Base-by-base conservation (phyloP, 2,888 invertebrate genomes). In the Lymantria dispar region DNA sequence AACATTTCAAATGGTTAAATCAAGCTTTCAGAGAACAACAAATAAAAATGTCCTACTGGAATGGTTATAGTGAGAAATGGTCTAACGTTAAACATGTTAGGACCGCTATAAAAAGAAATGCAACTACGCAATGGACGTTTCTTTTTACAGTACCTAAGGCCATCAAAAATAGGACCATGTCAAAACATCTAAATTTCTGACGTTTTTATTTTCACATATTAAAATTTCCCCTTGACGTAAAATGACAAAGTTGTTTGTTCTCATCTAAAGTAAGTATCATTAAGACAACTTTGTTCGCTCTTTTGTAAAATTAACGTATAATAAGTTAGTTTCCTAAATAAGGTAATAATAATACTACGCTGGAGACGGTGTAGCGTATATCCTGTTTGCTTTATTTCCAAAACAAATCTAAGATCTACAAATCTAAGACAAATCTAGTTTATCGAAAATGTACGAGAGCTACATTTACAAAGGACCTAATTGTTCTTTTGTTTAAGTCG, bases 1-100 rank as follows among this genome's bases (percentile, higher is more conserved):
- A 73, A 72, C 70, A 73, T 70, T 70, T 68, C 50, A 56, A 72
- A 74, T 70, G 64, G 62, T 73, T 71, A 74, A 78, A 74, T 76
- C 71, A 74, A 71, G 71, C 73, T 76, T 74, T 70, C 70, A 68
- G 68, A 60, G 67, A 60, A 70, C 64, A 71, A 72, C 72, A 72
- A 74, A 78, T 79, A 78, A 74, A 80, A 76, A 68, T 77, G 74
- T 78, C 74, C 70, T 60, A 60, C 63, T 72, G 69, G 73, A 78
- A 76, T 70, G 63, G 75, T 68, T 72, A 67, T 60, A 70, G 71
- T 74, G 73, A 79, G 70, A 72, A 74, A 78, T 73, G 72, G 70
- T 57, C 56, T 52, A 63, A 67, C 74, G 76, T 71, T 77, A 79
- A 78, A 76, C 70, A 70, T 66, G 76, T 77, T 77, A 74, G 68